A percentile compares a stretch with the other conserved stretches of the same genome.
Evolutionary conservation across 1,140 invertebrate species (phyloP).

Genomic region (Brachionus koreanus): DNA sequence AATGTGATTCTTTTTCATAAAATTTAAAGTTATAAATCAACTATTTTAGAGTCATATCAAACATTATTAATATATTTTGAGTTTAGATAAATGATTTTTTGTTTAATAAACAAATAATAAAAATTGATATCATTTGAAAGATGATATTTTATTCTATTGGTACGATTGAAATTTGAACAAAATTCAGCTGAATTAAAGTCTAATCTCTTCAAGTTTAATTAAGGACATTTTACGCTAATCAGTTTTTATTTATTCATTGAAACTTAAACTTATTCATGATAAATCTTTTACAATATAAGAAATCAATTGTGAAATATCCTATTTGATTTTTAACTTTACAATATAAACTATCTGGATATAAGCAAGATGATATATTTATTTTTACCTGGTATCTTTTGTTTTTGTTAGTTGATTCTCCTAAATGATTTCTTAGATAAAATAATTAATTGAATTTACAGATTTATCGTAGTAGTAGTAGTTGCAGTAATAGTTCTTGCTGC

Average conservation of each 20-base stretch:
- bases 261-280: background rate
- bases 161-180: background rate
- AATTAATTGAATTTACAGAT: too few species aligned
- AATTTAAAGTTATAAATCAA: background rate
- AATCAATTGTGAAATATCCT: too few species aligned
- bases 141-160: background rate
- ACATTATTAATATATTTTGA: background rate
- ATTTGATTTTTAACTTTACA: too few species aligned
- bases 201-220: background rate
- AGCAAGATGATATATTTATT: too few species aligned
- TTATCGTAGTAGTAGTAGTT: too few species aligned
- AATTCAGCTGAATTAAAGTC: background rate
- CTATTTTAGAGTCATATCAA: background rate
- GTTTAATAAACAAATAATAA: background rate
- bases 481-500: too few species aligned
- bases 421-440: too few species aligned
- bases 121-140: background rate
- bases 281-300: too few species aligned
- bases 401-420: too few species aligned
- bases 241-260: background rate
- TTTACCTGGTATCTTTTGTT: too few species aligned
- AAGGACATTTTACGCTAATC: background rate
- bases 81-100: background rate
- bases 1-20: background rate
- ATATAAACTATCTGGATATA: too few species aligned